Conservation (phyloP, 2,797 vertebrate genomes). For the Poliocrania exsul region DNA sequence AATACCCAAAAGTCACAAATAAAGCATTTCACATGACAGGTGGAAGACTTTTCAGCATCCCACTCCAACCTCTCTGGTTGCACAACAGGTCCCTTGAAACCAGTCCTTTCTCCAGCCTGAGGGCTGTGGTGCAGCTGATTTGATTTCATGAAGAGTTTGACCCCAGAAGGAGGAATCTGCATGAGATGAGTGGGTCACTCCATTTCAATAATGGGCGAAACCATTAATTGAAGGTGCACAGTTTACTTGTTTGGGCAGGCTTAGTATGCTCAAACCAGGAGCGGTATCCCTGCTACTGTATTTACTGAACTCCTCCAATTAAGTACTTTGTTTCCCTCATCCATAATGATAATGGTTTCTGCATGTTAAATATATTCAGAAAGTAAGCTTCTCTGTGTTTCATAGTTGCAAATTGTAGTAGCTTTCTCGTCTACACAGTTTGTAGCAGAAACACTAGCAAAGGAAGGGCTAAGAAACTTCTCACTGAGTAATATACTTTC, state of each 20-base stretch:
- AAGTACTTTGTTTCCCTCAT: conserved; percentile 23
- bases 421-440: not conserved
- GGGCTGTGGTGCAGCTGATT: not conserved
- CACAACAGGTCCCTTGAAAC: conserved; percentile 3
- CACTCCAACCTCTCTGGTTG: not conserved
- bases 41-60: not conserved
- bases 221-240: conserved; percentile 17
- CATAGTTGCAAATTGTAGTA: not conserved
- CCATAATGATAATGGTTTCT: not conserved
- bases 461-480: not conserved
- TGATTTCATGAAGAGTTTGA: conserved; percentile 17
- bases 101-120: not conserved
- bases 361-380: not conserved
- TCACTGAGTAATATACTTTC: not conserved
- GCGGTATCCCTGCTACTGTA: conserved; percentile 25
- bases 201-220: conserved; percentile 11
- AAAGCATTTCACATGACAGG: not conserved
- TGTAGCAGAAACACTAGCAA: not conserved
- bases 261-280: not conserved
- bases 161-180: conserved; percentile 13
- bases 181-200: conserved; percentile 19
- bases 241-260: conserved; percentile 46
- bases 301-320: conserved; percentile 30
- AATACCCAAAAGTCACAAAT: not conserved
- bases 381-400: not conserved